Conservation (phyloP, 2,113 vertebrate species). For the Corythornis madagascariensis region DNA sequence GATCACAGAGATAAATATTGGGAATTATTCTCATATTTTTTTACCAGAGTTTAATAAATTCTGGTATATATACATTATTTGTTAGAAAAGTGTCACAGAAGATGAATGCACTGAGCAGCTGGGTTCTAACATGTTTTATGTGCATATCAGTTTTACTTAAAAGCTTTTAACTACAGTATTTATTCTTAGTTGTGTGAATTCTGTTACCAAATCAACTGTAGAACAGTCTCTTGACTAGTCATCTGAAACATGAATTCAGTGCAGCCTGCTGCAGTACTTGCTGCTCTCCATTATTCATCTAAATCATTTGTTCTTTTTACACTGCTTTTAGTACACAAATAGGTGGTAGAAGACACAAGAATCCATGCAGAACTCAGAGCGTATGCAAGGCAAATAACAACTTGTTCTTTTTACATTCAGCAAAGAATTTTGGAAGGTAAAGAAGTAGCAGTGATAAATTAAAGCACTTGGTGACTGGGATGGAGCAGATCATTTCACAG, state of each 20-base stretch:
- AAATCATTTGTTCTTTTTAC: background rate
- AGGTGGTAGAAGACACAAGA: background rate
- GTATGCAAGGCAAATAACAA: background rate
- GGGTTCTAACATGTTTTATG: background rate
- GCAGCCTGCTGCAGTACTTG: background rate
- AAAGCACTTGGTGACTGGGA: background rate
- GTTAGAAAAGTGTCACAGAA: background rate
- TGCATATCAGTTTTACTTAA: background rate
- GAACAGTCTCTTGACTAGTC: background rate
- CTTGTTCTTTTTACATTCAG: background rate
- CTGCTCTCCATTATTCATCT: constrained; percentile 13
- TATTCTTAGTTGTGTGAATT: constrained; percentile 9
- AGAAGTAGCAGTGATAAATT: background rate
- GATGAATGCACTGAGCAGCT: background rate
- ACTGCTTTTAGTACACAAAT: background rate
- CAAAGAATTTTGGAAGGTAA: background rate
- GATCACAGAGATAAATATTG: background rate
- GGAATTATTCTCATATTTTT: background rate
- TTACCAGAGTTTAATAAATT: background rate
- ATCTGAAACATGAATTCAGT: background rate
- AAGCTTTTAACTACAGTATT: background rate
- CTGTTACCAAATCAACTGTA: background rate
- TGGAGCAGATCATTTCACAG: background rate
- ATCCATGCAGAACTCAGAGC: background rate
- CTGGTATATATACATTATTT: background rate